Evolutionary conservation across 1,140 invertebrate genomes (phyloP), one percentile per base, ranked within the genome.

Genomic region (Zaprionus africanus): DNA sequence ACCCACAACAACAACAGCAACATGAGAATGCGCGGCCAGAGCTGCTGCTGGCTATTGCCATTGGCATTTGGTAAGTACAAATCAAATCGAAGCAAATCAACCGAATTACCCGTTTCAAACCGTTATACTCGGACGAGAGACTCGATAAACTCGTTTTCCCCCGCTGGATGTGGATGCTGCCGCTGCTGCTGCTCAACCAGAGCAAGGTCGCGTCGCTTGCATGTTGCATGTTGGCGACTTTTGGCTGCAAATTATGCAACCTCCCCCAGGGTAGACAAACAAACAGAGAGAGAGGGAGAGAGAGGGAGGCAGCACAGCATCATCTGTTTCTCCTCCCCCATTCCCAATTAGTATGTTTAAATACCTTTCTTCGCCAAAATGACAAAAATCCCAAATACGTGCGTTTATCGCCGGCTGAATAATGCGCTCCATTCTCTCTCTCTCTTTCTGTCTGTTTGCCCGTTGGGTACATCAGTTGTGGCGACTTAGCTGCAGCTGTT

Each of bases 1-100:
- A 38, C 13, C 36, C 36, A 12, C 36, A 46, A 51, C 9, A 22
- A 22, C 22, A 46, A 34, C 31, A 34, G 9, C 4, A 34, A 11
- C 15, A 13, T 43, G 31, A 74, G 17, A 46, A 46, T 76, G 69
- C 62, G 12, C 26, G 61, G 24, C n/a, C 61, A 41, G 53, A 63
- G 38, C 58, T 75, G 74, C 53, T 56, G 61, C 22, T 90, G 85
- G 85, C 34, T 90, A 38, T 63, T 88, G 81, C 72, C 81, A 79
- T 79, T 88, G 84, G 84, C 84, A 84, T 88, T 84, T 88, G 84
- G 84, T 88, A 88, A 88, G 84, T 88, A 80, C 71, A 82, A 61
- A 79, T 62, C 75, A 73, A 70, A 75, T 38, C 15, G 56, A 46
- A 61, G 22, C 51, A 36, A 70, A 76, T 49, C 64, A 46, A 46